Evolutionary conservation across 2,888 invertebrate genomes (phyloP).

Genomic region (Chaetogeoica ovagalla): DNA sequence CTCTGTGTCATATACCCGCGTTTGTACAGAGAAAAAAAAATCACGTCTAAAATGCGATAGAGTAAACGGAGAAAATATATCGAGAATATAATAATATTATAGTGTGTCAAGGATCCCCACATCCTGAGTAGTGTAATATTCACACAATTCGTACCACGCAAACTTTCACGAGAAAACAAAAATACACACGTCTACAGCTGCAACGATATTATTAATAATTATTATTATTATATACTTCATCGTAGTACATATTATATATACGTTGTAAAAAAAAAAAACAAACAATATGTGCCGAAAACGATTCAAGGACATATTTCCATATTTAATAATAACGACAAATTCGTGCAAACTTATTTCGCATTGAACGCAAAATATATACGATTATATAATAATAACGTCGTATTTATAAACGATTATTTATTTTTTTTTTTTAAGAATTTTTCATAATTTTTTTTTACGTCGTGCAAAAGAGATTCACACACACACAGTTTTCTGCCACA

Average conservation of each 20-base stretch:
- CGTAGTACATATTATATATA: not conserved
- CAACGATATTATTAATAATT: constrained; percentile 1
- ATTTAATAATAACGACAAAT: not conserved
- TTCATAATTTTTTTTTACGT: too few relatives aligned
- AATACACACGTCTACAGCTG: not conserved
- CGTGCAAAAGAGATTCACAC: too few relatives aligned
- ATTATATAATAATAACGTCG: not conserved
- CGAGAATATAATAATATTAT: constrained; percentile 23
- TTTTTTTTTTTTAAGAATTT: too few relatives aligned
- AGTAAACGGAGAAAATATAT: constrained; percentile 1
- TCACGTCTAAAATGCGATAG: constrained; percentile 22
- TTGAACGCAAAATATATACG: not conserved
- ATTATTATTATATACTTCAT: too few relatives aligned
- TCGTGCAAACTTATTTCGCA: constrained; percentile 9
- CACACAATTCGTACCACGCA: constrained; percentile 16
- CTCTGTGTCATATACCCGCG: not conserved
- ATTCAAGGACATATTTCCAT: not conserved
- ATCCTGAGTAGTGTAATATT: not conserved
- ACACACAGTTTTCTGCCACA: too few relatives aligned
- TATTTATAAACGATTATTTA: too few relatives aligned
- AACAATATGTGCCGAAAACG: constrained; percentile 33
- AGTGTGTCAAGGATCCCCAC: constrained; percentile 36
- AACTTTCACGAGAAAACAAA: constrained; percentile 29
- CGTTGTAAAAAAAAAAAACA: not conserved
- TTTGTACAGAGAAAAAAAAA: constrained; percentile 5